phyloP scores from a whole-genome alignment of 1,140 invertebrate genomes.

The Zeugodacus cucurbitae region DNA sequence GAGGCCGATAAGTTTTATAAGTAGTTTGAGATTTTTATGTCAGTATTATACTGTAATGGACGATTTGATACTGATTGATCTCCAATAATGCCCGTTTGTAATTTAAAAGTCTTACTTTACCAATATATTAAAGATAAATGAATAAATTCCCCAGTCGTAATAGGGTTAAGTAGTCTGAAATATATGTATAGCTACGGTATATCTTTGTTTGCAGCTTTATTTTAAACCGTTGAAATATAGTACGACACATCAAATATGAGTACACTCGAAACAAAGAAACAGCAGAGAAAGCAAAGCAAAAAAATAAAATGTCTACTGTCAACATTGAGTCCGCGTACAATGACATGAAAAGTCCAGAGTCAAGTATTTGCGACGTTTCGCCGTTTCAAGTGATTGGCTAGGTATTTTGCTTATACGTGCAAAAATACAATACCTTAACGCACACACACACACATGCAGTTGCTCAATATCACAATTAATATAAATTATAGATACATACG shows the following conservation, averaged over 20 bases:
- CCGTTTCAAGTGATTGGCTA: background rate
- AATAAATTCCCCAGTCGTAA: too few relatives aligned
- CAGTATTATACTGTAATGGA: too few relatives aligned
- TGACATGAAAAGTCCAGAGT: background rate
- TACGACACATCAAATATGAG: constrained; percentile 1
- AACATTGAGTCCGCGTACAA: background rate
- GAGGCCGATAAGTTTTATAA: too few relatives aligned
- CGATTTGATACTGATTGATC: too few relatives aligned
- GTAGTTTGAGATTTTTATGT: too few relatives aligned
- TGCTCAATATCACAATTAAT: background rate
- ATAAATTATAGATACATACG: background rate
- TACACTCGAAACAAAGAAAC: constrained; percentile 1
- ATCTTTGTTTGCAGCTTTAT: background rate
- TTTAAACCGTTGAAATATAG: background rate
- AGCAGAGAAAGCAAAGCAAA: background rate
- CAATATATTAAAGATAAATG: too few relatives aligned
- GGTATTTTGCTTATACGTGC: background rate
- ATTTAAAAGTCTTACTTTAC: too few relatives aligned
- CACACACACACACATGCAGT: background rate
- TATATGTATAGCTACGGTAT: too few relatives aligned
- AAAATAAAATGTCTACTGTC: constrained; percentile 16
- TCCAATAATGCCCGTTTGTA: too few relatives aligned
- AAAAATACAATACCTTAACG: background rate
- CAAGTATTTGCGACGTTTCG: background rate
- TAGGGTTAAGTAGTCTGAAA: too few relatives aligned